Percentiles rank a stretch among this genome's conserved stretches.
phyloP scores from a whole-genome alignment of 2,888 invertebrate genomes.

The Horisme vitalbata region DNA sequence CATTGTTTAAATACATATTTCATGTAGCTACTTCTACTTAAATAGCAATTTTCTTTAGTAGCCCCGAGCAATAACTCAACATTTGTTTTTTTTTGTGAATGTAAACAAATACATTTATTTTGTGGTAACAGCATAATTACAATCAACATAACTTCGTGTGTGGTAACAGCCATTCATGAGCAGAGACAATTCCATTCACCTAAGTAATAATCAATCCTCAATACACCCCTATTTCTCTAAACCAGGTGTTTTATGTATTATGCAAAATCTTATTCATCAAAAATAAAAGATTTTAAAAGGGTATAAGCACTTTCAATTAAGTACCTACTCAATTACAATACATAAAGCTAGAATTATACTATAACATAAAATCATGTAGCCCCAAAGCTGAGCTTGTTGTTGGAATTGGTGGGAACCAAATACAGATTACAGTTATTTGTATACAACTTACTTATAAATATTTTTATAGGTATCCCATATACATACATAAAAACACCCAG shows the following conservation, averaged over 20 bases:
- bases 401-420: too few relatives aligned
- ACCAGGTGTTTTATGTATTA: slow-evolving; percentile 43
- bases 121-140: slow-evolving; percentile 15
- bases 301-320: too few relatives aligned
- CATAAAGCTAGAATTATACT: too few relatives aligned
- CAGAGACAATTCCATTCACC: slow-evolving; percentile 3
- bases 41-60: slow-evolving; percentile 12
- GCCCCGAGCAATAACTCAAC: slow-evolving; percentile 10
- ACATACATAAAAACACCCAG: too few relatives aligned
- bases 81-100: slow-evolving; percentile 11
- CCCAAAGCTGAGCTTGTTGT: too few relatives aligned
- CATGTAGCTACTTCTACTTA: neutral
- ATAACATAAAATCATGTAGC: too few relatives aligned
- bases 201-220: slow-evolving; percentile 3
- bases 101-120: slow-evolving; percentile 8
- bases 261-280: slow-evolving; percentile 2
- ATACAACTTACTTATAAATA: too few relatives aligned
- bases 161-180: slow-evolving; percentile 17
- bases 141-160: slow-evolving; percentile 20
- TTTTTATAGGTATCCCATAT: too few relatives aligned
- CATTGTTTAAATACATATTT: neutral
- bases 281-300: too few relatives aligned
- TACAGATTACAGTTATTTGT: too few relatives aligned
- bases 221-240: slow-evolving; percentile 39
- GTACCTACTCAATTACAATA: too few relatives aligned